phyloP scores from a whole-genome alignment of 2,113 vertebrate genomes.

The Abramis brama region DNA sequence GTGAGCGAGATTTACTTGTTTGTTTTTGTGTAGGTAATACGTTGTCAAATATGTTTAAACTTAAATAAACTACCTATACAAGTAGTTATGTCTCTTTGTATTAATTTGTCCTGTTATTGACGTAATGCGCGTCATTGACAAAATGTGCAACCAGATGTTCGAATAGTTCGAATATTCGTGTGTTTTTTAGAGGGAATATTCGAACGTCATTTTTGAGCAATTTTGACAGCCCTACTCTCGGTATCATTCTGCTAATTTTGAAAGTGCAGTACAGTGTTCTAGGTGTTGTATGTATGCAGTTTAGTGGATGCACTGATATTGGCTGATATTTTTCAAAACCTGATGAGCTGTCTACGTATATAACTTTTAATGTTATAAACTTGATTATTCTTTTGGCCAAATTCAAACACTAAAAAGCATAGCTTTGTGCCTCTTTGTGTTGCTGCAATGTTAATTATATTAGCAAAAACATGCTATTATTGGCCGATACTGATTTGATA shows the following conservation, averaged over 20 bases:
- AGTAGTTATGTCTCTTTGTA: too few species aligned
- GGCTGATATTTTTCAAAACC: background rate
- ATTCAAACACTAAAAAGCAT: background rate
- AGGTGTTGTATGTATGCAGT: background rate
- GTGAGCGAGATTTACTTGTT: too few species aligned
- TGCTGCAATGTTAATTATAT: background rate
- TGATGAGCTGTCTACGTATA: background rate
- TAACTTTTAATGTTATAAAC: background rate
- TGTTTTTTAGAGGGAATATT: too few species aligned
- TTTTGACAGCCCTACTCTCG: too few species aligned
- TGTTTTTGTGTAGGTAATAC: too few species aligned
- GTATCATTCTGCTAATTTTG: conserved; percentile 13
- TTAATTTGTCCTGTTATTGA: too few species aligned
- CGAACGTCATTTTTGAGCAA: too few species aligned
- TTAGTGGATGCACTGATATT: background rate
- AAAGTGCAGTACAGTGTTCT: background rate
- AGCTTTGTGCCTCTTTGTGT: background rate
- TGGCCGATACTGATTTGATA: background rate
- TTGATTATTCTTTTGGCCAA: background rate
- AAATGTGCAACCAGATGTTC: too few species aligned
- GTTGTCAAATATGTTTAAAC: too few species aligned
- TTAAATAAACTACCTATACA: too few species aligned
- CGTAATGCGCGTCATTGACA: too few species aligned
- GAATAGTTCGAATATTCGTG: too few species aligned
- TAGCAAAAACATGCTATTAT: background rate